Evolutionary conservation across 2,888 invertebrate genomes (phyloP), one percentile per base, ranked within the genome.

Genomic region (Lepidocyrtoides sp.): DNA sequence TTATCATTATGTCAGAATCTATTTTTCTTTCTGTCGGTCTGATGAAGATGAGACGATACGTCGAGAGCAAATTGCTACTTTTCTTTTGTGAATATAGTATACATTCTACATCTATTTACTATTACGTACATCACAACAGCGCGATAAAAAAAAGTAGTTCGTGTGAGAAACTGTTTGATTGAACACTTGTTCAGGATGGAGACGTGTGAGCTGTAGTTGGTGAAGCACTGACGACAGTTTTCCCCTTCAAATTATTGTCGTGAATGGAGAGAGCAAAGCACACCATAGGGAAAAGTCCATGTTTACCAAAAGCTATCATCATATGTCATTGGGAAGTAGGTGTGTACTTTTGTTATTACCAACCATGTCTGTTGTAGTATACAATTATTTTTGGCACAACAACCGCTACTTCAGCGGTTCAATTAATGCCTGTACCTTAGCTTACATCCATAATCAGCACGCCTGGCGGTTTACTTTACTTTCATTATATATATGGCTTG

Each of bases 241-340:
- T 23, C 72, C 48, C 20, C n/a, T n/a, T n/a, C n/a, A n/a, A 72
- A 48, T 17, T 23, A 20, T 23, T 44, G 72, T 29, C 32, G 44
- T 44, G 48, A 10, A 20, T 44, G 72, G 44, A 26, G 41, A 14
- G 26, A 8, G 72, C 23, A 72, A 72, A 72, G 72, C n/a, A 72
- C 72, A 72, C 72, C 72, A 26, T 48, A 44, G 72, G 72, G 72
- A 72, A 72, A 72, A 72, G 41, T 26, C n/a, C 12, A 12, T 72
- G 72, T 48, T 72, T 72, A 72, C 72, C 23, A 0, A 44, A 41
- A 44, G 72, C 48, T 20, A 72, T 72, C 72, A 48, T 44, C 72
- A 44, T 44, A 23, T 72, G 23, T 41, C 41, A 44, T 44, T 20
- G 69, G 69, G 48, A 44, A 72, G 44, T 36, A 69, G 69, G 69